These are phyloP conservation scores for Phaedon cochleariae DNA, from an alignment of 2,888 invertebrate genomes.

Conservation along the genomic window DNA sequence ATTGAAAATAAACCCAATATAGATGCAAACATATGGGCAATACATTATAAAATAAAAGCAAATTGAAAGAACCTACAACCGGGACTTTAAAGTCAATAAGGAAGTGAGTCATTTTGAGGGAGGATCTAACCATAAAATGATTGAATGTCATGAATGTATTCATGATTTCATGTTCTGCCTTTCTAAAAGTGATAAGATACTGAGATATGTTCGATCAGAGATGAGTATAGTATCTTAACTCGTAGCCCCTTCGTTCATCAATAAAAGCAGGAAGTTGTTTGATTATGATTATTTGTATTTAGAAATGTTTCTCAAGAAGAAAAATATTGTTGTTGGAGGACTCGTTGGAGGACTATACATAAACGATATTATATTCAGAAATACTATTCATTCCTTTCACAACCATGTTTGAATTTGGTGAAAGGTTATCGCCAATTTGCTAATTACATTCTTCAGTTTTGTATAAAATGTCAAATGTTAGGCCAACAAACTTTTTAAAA, in stretches of 20 bases:
- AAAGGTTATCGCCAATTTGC: slow-evolving; percentile 21
- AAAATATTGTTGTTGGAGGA: too few relatives aligned
- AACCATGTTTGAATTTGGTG: slow-evolving; percentile 18
- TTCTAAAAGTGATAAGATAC: too few relatives aligned
- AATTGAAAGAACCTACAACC: slow-evolving; percentile 27
- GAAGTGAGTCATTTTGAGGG: slow-evolving; percentile 47
- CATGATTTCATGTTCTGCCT: too few relatives aligned
- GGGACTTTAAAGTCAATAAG: slow-evolving; percentile 37
- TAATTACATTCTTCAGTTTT: slow-evolving; percentile 35
- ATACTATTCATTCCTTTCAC: not conserved
- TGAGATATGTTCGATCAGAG: too few relatives aligned
- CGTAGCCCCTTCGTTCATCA: too few relatives aligned
- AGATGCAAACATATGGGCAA: slow-evolving; percentile 31
- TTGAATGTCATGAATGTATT: too few relatives aligned
- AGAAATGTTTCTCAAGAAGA: too few relatives aligned
- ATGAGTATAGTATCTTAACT: too few relatives aligned
- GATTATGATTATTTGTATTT: too few relatives aligned
- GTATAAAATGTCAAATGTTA: slow-evolving; percentile 49
- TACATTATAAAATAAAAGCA: slow-evolving; percentile 25
- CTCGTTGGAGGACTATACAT: too few relatives aligned
- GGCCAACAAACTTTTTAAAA: slow-evolving; percentile 50
- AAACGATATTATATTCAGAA: too few relatives aligned
- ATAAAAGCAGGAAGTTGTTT: not conserved
- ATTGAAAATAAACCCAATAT: slow-evolving; percentile 22
- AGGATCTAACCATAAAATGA: slow-evolving; percentile 24